phyloP scores from a whole-genome alignment of 2,797 vertebrate species.

The Eulemur coronatus region DNA sequence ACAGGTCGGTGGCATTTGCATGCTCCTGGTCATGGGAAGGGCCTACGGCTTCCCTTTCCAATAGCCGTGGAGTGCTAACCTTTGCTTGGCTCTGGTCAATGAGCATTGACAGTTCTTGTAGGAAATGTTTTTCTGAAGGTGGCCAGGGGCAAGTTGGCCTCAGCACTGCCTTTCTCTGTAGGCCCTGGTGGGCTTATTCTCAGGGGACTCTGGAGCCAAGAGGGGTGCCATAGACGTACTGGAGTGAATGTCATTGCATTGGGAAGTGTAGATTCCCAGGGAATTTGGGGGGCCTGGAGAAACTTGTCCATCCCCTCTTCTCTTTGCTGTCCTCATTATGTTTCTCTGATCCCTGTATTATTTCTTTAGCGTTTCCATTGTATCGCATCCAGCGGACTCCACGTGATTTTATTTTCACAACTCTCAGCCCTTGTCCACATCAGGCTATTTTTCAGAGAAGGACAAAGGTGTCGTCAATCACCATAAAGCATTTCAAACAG shows the following conservation, averaged over 20 bases:
- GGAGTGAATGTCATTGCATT: constrained; percentile 4
- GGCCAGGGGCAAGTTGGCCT: constrained; percentile 25
- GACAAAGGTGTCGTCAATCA: constrained; percentile 76
- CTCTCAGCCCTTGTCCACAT: constrained; percentile 61
- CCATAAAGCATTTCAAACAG: constrained; percentile 74
- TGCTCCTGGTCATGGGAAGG: constrained; percentile 33
- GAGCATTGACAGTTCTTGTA: constrained; percentile 37
- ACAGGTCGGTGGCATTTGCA: constrained; percentile 70
- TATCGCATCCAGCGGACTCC: constrained; percentile 18
- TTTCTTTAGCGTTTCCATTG: constrained; percentile 41
- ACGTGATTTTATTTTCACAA: constrained; percentile 67
- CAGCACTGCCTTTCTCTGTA: neutral
- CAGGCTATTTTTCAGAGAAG: constrained; percentile 72
- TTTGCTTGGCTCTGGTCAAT: constrained; percentile 51
- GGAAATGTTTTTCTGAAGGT: constrained; percentile 42
- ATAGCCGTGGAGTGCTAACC: constrained; percentile 29
- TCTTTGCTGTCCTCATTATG: constrained; percentile 7
- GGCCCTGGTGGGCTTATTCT: constrained; percentile 3
- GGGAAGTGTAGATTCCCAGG: constrained; percentile 22
- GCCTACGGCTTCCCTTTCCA: neutral
- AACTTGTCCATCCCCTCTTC: neutral
- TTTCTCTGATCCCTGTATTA: constrained; percentile 21
- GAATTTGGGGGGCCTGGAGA: neutral
- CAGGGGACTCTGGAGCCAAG: constrained; percentile 31
- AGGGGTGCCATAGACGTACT: neutral